Base-by-base conservation (phyloP, 2,113 vertebrate genomes). In the Cygnus buccinator region DNA sequence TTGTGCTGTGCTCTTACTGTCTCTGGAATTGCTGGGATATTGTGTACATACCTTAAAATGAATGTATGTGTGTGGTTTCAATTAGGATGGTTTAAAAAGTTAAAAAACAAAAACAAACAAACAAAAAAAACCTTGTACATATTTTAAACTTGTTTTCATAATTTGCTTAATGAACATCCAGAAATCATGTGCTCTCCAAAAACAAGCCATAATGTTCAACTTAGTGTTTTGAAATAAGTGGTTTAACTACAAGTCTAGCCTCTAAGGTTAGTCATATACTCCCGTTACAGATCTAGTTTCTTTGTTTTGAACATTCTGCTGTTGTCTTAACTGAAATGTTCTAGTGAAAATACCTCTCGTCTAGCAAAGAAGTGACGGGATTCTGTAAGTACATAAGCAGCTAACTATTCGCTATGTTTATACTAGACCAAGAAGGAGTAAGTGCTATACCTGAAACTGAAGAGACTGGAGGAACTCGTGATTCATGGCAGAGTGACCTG, bases 401-500 rank as follows among this genome's bases (percentile, higher is more conserved):
- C 71, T 93, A 13, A 90, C 22, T 70, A 14, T 89, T 82, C 96
- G 76, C 70, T 96, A 5, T 93, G 66, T 92, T 91, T 93, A 35
- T 57, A 94, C 90, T 35, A 97, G 97, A 79, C 50, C 44, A 0
- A 89, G 79, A 96, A 89, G 85, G 26, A 71, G 22, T 46, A 74
- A 84, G 31, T 33, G 28, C 39, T 67, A 17, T 0, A 44, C 4
- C 39, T 57, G 41, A 50, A 92, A 67, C 39, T 63, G 91, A 62
- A 96, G 91, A 97, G 35, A 17, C 57, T 73, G 29, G 78, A 93
- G 65, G 81, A 50, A 55, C 41, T 41, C 79, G 31, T 39, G 87
- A 93, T 71, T 97, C 71, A 2, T 99, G 99, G 99, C 97, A 99
- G 94, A 99, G 98, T 97, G 97, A 95, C 76, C 84, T 98, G 29